A percentile compares a stretch with the other conserved stretches of the same genome.
These are phyloP conservation scores for Hypothenemus hampei DNA, from an alignment of 1,140 invertebrate species.

Conservation along the genomic window DNA sequence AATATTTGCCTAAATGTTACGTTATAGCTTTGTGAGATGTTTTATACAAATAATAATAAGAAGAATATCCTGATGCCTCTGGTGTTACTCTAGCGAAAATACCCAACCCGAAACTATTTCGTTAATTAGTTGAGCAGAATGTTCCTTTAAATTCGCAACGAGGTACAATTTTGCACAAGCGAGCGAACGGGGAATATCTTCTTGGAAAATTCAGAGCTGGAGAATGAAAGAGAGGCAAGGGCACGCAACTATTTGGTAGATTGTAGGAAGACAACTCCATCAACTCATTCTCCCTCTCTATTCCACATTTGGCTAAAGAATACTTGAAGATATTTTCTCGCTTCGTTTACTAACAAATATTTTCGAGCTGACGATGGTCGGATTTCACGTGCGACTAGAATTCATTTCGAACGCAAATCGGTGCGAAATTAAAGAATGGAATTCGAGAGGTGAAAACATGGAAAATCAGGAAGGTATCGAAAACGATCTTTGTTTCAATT, in stretches of 20 bases:
- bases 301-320: slow-evolving; percentile 26
- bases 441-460: too few species aligned
- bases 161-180: slow-evolving; percentile 7
- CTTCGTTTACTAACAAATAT: slow-evolving; percentile 36
- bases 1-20: too few species aligned
- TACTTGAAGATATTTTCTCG: slow-evolving; percentile 38
- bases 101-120: slow-evolving; percentile 3
- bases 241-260: slow-evolving; percentile 22
- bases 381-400: slow-evolving; percentile 40
- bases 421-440: too few species aligned
- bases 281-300: too few species aligned
- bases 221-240: too few species aligned
- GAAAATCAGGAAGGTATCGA: too few species aligned
- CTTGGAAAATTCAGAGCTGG: slow-evolving; percentile 19
- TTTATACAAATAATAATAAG: too few species aligned
- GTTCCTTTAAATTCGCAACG: slow-evolving; percentile 3
- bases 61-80: too few species aligned
- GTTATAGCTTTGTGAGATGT: too few species aligned
- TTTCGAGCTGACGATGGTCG: slow-evolving; percentile 39
- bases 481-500: too few species aligned
- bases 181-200: slow-evolving; percentile 1
- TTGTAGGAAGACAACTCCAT: slow-evolving; percentile 32
- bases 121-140: background rate
- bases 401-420: too few species aligned
- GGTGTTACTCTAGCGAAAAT: too few species aligned